A percentile compares a stretch with the other conserved stretches of the same genome.
Evolutionary conservation across 2,888 invertebrate genomes (phyloP).

Genomic region (Tetramorium bicarinatum): DNA sequence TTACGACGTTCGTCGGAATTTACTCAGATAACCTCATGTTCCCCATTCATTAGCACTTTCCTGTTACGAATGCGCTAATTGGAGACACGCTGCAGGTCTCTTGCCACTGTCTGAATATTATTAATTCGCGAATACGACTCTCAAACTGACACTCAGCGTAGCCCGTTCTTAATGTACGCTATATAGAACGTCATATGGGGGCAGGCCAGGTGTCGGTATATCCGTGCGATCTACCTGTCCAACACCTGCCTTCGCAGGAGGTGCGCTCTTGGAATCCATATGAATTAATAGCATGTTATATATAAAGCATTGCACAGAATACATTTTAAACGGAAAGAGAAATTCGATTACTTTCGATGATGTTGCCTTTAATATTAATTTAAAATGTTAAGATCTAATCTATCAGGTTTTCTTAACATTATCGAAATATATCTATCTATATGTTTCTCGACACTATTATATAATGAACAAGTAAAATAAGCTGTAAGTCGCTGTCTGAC

Average conservation of each 20-base stretch:
- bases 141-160: not conserved
- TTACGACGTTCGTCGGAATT: slow-evolving; percentile 6
- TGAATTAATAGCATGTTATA: slow-evolving; percentile 45
- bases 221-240: slow-evolving; percentile 63
- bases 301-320: not conserved
- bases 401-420: not conserved
- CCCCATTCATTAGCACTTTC: slow-evolving; percentile 18
- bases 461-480: not conserved
- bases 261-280: slow-evolving; percentile 68
- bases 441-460: not conserved
- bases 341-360: not conserved
- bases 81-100: not conserved
- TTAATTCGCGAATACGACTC: slow-evolving; percentile 25
- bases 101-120: not conserved
- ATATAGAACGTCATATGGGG: slow-evolving; percentile 65
- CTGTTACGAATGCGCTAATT: slow-evolving; percentile 27
- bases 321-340: not conserved
- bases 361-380: not conserved
- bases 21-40: not conserved
- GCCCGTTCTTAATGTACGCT: not conserved
- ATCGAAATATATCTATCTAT: not conserved
- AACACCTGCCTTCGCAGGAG: slow-evolving; percentile 76
- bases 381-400: not conserved
- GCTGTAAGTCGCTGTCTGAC: not conserved
- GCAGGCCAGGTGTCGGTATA: slow-evolving; percentile 73